phyloP scores from a whole-genome alignment of 2,113 vertebrate species.

The Alethe castanea region DNA sequence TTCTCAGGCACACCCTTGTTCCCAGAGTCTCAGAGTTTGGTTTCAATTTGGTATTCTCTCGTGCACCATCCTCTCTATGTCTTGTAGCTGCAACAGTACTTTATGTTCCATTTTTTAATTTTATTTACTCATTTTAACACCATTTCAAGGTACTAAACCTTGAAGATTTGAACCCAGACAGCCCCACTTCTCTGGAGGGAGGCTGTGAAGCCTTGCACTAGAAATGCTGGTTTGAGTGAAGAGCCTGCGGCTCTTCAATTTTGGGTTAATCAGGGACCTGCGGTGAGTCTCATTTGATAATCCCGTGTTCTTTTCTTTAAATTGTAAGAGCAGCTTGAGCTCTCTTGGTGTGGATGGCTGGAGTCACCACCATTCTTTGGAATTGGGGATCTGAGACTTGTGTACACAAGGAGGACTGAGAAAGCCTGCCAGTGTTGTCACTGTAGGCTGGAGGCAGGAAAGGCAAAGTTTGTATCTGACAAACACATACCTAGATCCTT shows the following conservation, averaged over 20 bases:
- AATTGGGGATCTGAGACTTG: accelerated
- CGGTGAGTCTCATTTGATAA: accelerated
- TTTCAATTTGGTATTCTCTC: neutral
- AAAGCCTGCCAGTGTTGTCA: accelerated
- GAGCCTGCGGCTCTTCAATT: neutral
- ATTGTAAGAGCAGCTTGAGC: neutral
- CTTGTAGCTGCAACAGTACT: neutral
- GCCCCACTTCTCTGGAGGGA: neutral
- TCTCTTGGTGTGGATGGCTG: accelerated
- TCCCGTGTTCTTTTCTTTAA: neutral
- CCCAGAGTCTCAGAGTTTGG: neutral
- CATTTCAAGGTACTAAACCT: neutral
- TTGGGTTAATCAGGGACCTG: neutral
- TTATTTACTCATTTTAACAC: neutral
- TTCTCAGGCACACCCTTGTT: accelerated
- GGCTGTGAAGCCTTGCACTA: neutral
- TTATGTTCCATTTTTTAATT: accelerated
- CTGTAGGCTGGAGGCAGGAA: neutral
- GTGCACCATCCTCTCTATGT: accelerated
- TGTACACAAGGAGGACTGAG: accelerated
- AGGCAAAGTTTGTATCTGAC: neutral
- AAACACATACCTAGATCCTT: neutral
- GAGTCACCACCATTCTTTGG: accelerated
- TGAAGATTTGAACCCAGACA: neutral
- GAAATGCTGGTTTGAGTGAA: neutral